Evolutionary conservation across 2,113 vertebrate genomes (phyloP), one percentile per base, ranked within the genome.

Genomic region (Seriola quinqueradiata): DNA sequence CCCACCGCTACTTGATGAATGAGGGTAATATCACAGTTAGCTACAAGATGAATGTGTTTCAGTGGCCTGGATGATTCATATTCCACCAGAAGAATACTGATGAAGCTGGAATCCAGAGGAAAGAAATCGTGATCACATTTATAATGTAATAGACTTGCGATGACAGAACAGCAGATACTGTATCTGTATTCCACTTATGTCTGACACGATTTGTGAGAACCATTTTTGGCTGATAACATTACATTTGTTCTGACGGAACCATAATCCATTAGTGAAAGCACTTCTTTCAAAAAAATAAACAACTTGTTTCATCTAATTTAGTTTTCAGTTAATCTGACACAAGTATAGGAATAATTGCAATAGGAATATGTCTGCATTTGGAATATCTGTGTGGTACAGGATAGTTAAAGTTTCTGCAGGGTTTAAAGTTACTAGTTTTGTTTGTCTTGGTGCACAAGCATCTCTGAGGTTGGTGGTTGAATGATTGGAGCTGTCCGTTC

Each of bases 21-120:
- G 89, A 90, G 78, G 44, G 79, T 83, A 90, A 90, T 92, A 83
- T 87, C 82, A 77, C 77, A 54, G 64, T 81, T 85, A 36, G 80
- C 73, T 46, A 34, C 28, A 77, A 87, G 88, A 91, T 68, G 14
- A 86, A 89, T 90, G 79, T 61, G 77, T 87, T 87, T 66, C 80
- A 82, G 70, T 55, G 64, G 78, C 63, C 58, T 14, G 58, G 86
- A 40, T 82, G 82, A 90, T 87, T 84, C 71, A 54, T 25, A 61
- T 77, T 74, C 46, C 12, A 5, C 64, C 40, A 3, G 14, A 8
- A 50, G 85, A 88, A 91, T 91, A 84, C 82, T 82, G 75, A 91
- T 91, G 83, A 90, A 81, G 87, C 42, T 46, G 50, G 40, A 77
- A 32, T 58, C 55, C 3, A 17, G 42, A 58, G 72, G 50, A 32